These are phyloP conservation scores for Pyrocephalus nanus DNA, from an alignment of 2,797 vertebrate genomes.

Conservation along the genomic window DNA sequence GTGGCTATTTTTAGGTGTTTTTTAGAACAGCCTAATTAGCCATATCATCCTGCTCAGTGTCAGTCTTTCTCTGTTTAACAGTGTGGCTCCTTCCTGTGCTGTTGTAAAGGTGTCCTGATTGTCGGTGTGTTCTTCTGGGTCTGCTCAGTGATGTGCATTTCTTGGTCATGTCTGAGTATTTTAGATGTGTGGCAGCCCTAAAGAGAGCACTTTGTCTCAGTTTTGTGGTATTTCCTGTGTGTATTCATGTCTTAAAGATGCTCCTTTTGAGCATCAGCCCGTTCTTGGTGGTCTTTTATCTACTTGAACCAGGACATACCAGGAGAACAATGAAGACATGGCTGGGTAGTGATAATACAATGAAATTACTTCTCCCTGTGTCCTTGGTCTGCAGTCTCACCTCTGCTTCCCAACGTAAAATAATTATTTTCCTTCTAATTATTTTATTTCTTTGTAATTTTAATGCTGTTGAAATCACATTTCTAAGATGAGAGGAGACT, in stretches of 20 bases:
- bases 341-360: neutral
- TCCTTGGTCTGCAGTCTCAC: neutral
- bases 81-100: neutral
- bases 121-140: neutral
- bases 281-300: neutral
- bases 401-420: neutral
- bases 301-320: neutral
- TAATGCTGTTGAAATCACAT: neutral
- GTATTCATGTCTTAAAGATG: neutral
- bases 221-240: neutral
- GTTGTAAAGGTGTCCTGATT: neutral
- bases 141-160: fast-evolving
- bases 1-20: neutral
- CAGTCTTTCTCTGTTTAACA: neutral
- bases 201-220: neutral
- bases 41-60: neutral
- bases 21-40: neutral
- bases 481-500: neutral
- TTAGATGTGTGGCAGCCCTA: neutral
- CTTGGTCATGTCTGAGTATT: neutral
- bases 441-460: neutral
- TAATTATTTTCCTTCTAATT: neutral
- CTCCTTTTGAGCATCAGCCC: neutral
- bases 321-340: neutral
- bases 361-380: neutral